Conservation (phyloP, 1,140 invertebrate species). For the Triops longicaudatus region DNA sequence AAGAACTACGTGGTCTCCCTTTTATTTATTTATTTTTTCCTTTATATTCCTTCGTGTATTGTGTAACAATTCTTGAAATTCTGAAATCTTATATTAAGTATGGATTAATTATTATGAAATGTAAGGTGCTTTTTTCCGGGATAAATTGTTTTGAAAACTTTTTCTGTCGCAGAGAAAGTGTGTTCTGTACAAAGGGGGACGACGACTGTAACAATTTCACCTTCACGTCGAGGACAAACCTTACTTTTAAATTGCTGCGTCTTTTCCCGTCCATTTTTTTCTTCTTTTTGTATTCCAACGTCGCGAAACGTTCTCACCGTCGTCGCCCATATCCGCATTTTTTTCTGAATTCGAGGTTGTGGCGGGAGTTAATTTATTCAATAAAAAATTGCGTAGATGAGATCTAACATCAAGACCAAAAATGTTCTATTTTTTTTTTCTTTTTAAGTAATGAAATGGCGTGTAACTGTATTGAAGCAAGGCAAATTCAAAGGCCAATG, state of each 20-base stretch:
- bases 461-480: constrained; percentile 6
- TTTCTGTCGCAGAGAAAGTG: constrained; percentile 15
- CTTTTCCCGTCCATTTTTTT: constrained; percentile 12
- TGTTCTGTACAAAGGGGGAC: constrained; percentile 5
- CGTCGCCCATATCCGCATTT: constrained; percentile 9
- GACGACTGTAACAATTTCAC: constrained; percentile 7
- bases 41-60: not conserved
- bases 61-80: constrained; percentile 2
- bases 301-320: not conserved
- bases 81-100: constrained; percentile 11
- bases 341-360: constrained; percentile 4
- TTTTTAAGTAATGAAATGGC: not conserved
- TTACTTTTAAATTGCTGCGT: not conserved
- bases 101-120: not conserved
- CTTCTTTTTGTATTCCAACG: not conserved
- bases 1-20: not conserved
- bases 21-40: not conserved
- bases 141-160: constrained; percentile 13
- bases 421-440: not conserved
- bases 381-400: constrained; percentile 4
- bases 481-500: constrained; percentile 14
- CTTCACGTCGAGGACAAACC: not conserved
- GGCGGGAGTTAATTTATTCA: constrained; percentile 15
- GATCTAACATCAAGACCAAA: not conserved
- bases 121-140: constrained; percentile 14